Evolutionary conservation across 2,113 vertebrate genomes (phyloP).

Genomic region (Cariama cristata): DNA sequence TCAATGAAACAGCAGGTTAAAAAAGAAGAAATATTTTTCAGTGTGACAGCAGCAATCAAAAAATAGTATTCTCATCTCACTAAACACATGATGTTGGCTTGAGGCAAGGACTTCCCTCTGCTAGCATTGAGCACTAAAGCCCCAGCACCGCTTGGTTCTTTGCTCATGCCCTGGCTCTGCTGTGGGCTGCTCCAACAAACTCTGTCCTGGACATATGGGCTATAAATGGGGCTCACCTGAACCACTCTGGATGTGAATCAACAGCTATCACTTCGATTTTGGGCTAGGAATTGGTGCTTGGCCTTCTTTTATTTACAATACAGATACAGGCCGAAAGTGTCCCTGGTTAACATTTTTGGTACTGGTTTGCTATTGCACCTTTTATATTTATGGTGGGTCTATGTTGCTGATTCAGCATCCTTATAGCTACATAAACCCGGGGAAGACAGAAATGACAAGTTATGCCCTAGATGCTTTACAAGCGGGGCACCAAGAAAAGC

Average conservation of each 20-base stretch:
- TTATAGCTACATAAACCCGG: not conserved
- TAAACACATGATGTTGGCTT: fast-evolving
- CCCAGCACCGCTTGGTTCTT: not conserved
- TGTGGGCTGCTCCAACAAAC: not conserved
- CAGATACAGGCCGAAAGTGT: not conserved
- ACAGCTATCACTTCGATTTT: not conserved
- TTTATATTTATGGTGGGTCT: not conserved
- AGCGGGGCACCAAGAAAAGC: not conserved
- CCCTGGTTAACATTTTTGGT: not conserved
- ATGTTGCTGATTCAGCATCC: not conserved
- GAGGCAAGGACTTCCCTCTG: not conserved
- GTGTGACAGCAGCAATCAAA: not conserved
- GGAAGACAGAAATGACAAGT: not conserved
- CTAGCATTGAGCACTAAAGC: not conserved
- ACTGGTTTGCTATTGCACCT: not conserved
- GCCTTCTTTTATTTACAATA: not conserved
- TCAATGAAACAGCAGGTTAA: not conserved
- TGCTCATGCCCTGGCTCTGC: not conserved
- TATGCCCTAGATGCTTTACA: not conserved
- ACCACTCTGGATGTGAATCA: not conserved
- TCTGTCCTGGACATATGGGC: fast-evolving
- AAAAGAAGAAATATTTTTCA: not conserved
- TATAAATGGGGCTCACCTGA: not conserved
- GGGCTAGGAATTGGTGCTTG: not conserved
- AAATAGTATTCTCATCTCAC: not conserved